Conservation (phyloP, 2,113 vertebrate species). For the Psammodynastes pulverulentus region DNA sequence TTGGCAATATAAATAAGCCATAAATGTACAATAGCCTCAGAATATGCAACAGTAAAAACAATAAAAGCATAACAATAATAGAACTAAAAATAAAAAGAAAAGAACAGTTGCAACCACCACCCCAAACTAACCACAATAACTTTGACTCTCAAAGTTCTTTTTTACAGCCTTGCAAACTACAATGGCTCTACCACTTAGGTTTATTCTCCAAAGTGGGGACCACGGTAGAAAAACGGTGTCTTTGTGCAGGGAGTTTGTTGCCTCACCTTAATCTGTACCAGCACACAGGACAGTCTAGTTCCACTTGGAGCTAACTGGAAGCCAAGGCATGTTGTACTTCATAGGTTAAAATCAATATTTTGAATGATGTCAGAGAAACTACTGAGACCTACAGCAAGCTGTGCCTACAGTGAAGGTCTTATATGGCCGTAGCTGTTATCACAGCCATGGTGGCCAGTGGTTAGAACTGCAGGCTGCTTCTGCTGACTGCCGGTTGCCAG, state of each 20-base stretch:
- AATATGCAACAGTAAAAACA: neutral
- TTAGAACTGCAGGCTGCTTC: no score
- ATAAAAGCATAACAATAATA: neutral
- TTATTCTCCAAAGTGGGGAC: neutral
- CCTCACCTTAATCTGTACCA: neutral
- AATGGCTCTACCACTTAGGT: neutral
- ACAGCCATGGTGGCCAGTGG: no score
- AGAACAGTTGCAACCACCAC: neutral
- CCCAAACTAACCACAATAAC: neutral
- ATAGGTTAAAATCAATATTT: neutral
- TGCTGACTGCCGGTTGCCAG: no score
- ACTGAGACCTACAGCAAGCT: neutral
- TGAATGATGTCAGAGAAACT: neutral
- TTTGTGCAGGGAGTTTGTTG: neutral
- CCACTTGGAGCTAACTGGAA: neutral
- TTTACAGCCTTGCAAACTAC: neutral
- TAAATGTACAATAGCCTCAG: neutral
- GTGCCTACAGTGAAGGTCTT: neutral
- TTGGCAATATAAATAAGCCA: neutral
- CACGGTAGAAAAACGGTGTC: neutral
- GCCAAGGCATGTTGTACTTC: neutral
- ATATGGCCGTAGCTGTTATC: neutral
- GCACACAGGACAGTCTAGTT: neutral
- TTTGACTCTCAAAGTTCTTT: neutral
- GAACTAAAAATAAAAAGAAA: neutral